Evolutionary conservation across 2,113 vertebrate genomes (phyloP).

Genomic region (Chroicocephalus ridibundus): DNA sequence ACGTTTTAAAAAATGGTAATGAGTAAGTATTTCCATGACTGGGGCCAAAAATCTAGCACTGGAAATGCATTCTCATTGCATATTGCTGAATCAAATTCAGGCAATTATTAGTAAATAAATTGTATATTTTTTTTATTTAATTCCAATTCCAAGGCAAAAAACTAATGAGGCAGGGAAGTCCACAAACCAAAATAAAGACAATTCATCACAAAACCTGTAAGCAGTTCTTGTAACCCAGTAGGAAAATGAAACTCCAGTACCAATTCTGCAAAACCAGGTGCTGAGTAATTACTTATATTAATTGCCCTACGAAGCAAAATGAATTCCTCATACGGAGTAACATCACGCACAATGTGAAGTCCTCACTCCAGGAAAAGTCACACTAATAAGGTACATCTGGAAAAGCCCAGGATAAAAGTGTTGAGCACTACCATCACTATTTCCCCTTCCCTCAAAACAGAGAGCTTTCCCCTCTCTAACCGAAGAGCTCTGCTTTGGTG

Average conservation of each 20-base stretch:
- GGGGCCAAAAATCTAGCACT: not conserved
- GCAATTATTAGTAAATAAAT: not conserved
- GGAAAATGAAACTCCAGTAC: not conserved
- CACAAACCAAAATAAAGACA: not conserved
- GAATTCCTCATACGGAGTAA: not conserved
- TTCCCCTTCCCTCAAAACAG: no score
- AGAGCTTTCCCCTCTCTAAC: not conserved
- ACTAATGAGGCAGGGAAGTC: not conserved
- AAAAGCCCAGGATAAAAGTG: not conserved
- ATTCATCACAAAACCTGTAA: not conserved
- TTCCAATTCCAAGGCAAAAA: not conserved
- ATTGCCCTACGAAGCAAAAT: not conserved
- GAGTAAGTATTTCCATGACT: not conserved
- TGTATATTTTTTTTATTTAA: rapidly evolving
- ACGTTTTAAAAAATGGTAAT: not conserved
- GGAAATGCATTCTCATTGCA: not conserved
- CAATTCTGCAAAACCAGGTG: not conserved
- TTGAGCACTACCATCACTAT: not conserved
- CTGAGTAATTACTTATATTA: not conserved
- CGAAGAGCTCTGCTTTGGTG: not conserved
- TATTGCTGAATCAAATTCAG: not conserved
- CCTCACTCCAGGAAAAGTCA: not conserved
- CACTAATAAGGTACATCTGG: not conserved
- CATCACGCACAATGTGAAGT: not conserved
- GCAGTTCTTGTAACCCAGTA: not conserved